Evolutionary conservation across 2,888 invertebrate genomes (phyloP).

Genomic region (Gasteruption jaculator): DNA sequence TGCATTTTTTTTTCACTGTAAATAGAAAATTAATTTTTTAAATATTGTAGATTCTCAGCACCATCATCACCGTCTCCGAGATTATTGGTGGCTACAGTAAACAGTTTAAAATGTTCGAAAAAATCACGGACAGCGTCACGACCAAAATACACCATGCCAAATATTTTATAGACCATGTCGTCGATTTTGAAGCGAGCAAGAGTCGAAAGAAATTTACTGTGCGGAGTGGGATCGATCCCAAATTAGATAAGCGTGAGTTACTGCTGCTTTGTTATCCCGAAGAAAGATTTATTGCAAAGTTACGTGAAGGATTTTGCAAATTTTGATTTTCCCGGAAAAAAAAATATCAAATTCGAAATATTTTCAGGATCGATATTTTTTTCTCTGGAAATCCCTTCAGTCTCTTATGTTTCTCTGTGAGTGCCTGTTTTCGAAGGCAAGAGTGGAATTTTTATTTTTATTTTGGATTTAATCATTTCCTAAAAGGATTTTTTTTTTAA

Average conservation of each 20-base stretch:
- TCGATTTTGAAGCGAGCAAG: constrained; percentile 65
- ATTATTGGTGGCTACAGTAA: no score
- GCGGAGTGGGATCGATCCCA: constrained; percentile 69
- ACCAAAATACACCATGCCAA: constrained; percentile 59
- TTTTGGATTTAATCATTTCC: no score
- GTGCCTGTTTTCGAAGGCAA: no score
- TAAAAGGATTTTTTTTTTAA: no score
- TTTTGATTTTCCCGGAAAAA: constrained; percentile 1
- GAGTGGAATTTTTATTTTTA: no score
- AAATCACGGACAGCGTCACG: constrained; percentile 47
- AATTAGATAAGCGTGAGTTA: constrained; percentile 72
- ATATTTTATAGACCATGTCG: constrained; percentile 67
- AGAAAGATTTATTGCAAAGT: background rate
- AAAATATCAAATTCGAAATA: background rate
- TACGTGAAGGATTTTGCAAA: background rate
- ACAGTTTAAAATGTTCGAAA: constrained; percentile 27
- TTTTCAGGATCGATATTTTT: no score
- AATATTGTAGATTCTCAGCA: background rate
- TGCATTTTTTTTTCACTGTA: no score
- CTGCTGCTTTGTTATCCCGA: no score
- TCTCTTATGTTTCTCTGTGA: constrained; percentile 23
- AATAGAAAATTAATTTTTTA: constrained; percentile 2
- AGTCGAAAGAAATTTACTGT: constrained; percentile 67
- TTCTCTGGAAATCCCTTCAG: constrained; percentile 16
- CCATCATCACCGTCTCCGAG: no score